Percentiles rank a stretch among this genome's conserved stretches.
phyloP scores from a whole-genome alignment of 2,888 invertebrate species.

The Lomographa bimaculata region DNA sequence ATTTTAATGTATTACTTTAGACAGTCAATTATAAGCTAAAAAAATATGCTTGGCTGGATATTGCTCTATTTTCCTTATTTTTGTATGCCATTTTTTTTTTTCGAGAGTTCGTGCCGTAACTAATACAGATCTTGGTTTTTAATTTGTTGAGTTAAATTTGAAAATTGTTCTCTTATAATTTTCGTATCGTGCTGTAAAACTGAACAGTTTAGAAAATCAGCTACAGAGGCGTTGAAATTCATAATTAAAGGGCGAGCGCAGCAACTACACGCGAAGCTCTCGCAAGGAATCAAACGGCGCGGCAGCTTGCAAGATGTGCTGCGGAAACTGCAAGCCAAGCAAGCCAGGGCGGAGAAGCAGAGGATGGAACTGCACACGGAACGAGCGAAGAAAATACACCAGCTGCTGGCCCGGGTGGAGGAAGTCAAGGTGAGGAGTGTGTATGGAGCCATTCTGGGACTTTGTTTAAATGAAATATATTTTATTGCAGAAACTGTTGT shows the following conservation, averaged over 20 bases:
- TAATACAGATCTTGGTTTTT: too few species aligned
- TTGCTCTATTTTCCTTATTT: too few species aligned
- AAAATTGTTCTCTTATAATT: background rate
- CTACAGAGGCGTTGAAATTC: constrained; percentile 3
- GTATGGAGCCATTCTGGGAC: too few species aligned
- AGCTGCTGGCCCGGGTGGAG: constrained; percentile 92
- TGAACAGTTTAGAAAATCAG: constrained; percentile 6
- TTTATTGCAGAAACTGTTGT: too few species aligned
- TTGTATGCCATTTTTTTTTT: too few species aligned
- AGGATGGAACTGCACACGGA: constrained; percentile 92
- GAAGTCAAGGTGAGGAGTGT: constrained; percentile 91
- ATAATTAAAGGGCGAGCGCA: constrained; percentile 88
- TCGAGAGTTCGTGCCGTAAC: too few species aligned
- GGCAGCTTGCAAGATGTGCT: constrained; percentile 93
- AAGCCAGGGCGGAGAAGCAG: constrained; percentile 95
- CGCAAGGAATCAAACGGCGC: constrained; percentile 93
- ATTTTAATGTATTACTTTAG: too few species aligned
- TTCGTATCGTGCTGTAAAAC: background rate
- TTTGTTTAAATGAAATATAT: too few species aligned
- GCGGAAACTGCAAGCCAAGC: constrained; percentile 92
- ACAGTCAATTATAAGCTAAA: too few species aligned
- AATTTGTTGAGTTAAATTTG: background rate
- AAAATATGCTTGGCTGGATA: too few species aligned
- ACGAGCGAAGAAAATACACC: constrained; percentile 92
- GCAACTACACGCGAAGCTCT: constrained; percentile 96